Evolutionary conservation across 37 sponge, comb jelly and placozoan species (phyloP).

Genomic region (Chondrosia reniformis): DNA sequence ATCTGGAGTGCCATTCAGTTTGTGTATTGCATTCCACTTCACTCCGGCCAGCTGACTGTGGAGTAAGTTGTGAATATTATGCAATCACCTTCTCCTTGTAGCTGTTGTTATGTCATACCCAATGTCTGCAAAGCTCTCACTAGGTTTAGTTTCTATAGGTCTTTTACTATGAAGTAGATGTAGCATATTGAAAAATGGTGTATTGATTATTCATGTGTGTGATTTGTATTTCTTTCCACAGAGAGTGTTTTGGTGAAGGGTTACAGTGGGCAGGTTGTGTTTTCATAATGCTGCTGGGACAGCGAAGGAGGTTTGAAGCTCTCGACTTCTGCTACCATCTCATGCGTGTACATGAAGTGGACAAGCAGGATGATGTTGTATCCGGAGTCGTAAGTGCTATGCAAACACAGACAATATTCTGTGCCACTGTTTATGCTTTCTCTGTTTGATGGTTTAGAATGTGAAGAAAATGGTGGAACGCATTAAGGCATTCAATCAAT

Average conservation of each 20-base stretch:
- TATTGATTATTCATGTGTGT: too few species aligned
- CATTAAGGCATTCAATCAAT: conserved; percentile 56
- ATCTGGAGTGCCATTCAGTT: conserved; percentile 99
- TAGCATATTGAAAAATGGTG: too few species aligned
- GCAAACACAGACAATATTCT: not conserved
- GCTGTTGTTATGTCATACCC: too few species aligned
- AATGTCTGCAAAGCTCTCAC: too few species aligned
- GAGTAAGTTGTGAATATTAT: conserved; percentile 70
- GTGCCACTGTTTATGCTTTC: not conserved
- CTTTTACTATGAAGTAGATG: too few species aligned
- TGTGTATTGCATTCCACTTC: conserved; percentile 81
- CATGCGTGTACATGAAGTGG: conserved; percentile 77
- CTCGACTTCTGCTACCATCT: conserved; percentile 98
- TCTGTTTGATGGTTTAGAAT: conserved; percentile 23
- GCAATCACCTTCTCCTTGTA: not conserved
- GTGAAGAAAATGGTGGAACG: conserved; percentile 82
- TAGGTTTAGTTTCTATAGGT: too few species aligned
- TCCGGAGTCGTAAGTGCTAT: conserved; percentile 70
- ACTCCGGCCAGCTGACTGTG: conserved; percentile 60
- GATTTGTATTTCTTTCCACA: conserved; percentile 41
- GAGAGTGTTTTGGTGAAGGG: conserved; percentile 97
- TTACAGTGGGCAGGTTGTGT: conserved; percentile 94
- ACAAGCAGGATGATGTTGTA: conserved; percentile 63
- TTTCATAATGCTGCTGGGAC: conserved; percentile 82
- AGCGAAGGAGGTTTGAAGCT: conserved; percentile 88